Percentiles rank a stretch among this genome's conserved stretches.
phyloP scores from a whole-genome alignment of 2,113 vertebrate genomes.

The Plecotus auritus region DNA sequence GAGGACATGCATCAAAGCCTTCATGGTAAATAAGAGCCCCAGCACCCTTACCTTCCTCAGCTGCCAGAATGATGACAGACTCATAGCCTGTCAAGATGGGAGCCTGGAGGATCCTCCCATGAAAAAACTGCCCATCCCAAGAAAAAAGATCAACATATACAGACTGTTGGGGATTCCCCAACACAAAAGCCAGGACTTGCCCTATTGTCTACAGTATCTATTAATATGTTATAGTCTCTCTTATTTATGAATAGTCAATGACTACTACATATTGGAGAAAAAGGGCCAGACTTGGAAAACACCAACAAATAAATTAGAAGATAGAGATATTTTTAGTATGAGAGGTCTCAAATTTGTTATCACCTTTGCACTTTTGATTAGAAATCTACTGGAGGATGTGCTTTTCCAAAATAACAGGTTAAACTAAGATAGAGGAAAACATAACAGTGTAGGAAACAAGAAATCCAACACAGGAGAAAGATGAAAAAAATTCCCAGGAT shows the following conservation, averaged over 20 bases:
- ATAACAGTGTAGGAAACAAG: neutral
- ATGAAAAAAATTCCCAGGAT: neutral
- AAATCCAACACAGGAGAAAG: neutral
- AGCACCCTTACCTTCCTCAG: neutral
- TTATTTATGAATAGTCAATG: neutral
- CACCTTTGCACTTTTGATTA: neutral
- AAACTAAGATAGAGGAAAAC: neutral
- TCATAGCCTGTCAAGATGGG: neutral
- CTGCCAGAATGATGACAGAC: neutral
- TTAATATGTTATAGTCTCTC: neutral
- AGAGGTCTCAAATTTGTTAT: neutral
- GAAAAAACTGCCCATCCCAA: neutral
- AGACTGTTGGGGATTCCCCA: neutral
- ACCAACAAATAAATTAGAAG: neutral
- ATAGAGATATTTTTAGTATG: neutral
- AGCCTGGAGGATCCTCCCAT: neutral
- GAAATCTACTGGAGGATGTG: neutral
- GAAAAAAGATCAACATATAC: neutral
- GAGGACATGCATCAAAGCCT: neutral
- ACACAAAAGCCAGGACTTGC: neutral
- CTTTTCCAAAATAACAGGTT: neutral
- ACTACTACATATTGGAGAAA: neutral
- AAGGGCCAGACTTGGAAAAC: neutral
- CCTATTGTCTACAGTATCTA: neutral
- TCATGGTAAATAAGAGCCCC: neutral